phyloP scores from a whole-genome alignment of 2,888 invertebrate species.

The Stenotaenia linearis region DNA sequence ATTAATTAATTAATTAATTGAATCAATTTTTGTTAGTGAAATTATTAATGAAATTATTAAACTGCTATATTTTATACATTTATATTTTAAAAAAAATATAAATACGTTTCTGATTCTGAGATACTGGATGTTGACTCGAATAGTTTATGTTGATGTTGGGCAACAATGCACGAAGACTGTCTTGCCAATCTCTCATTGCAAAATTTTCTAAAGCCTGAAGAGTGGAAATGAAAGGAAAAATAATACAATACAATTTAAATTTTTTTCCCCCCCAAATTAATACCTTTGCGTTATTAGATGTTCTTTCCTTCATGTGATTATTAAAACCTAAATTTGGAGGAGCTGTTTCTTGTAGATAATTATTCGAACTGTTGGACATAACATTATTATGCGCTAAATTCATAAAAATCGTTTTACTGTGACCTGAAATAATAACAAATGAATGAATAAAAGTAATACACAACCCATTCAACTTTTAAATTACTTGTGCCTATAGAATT shows the following conservation, averaged over 20 bases:
- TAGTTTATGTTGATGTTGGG: conserved; percentile 51
- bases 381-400: conserved; percentile 24
- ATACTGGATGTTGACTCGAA: conserved; percentile 39
- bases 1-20: too few relatives aligned
- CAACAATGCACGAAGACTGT: conserved; percentile 49
- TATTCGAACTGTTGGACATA: conserved; percentile 27
- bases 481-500: conserved; percentile 30
- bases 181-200: conserved; percentile 54
- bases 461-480: background rate
- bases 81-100: background rate
- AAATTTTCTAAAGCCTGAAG: conserved; percentile 40
- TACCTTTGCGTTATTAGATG: conserved; percentile 24
- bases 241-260: too few relatives aligned
- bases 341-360: background rate
- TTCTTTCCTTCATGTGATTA: conserved; percentile 23
- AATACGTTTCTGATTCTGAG: background rate
- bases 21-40: too few relatives aligned
- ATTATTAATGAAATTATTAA: too few relatives aligned
- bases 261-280: background rate
- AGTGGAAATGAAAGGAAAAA: too few relatives aligned
- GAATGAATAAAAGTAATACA: conserved; percentile 30
- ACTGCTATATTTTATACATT: background rate
- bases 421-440: conserved; percentile 48
- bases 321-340: conserved; percentile 21
- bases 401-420: conserved; percentile 56